Evolutionary conservation across 92 coral and sea anemone genomes (phyloP), one percentile per base, ranked within the genome.

Genomic region (Desmophyllum pertusum): DNA sequence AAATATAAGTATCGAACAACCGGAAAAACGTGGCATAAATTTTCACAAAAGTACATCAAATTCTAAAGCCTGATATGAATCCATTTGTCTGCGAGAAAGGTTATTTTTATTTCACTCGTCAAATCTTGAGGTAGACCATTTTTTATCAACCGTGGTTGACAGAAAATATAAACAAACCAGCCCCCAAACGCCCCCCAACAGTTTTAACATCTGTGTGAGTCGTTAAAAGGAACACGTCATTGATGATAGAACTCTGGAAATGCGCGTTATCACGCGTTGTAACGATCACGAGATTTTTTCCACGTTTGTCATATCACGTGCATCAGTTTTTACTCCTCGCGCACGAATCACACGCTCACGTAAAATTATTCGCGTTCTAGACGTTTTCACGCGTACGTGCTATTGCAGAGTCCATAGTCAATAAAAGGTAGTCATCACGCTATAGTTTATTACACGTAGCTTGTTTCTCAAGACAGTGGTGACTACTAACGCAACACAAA

Each of bases 241-340:
- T 25, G 30, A 31, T 15, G 25, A 10, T n/a, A 15, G 5, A 5
- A 27, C 6, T 2, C 29, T 0, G 6, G 13, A 14, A 21, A 63
- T 38, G 73, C 57, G 42, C 3, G 40, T 62, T 62, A 40, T 27
- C 62, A 78, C 38, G 83, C 36, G 62, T 67, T 78, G 38, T 25
- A 18, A 27, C 72, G 57, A 41, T 25, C 57, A 78, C 57, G 40
- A 36, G 68, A 76, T 35, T 53, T 59, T 57, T 57, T 53, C 6
- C 68, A 25, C n/a, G 62, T 55, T 25, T 76, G 80, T 55, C 51
- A 23, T n/a, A 76, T 78, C 57, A 29, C 82, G 82, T 62, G 81
- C 36, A 63, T 18, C 10, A 17, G 14, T 17, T 41, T 9, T 45
- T n/a, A 27, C 17, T 75, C 48, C 42, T 37, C 73, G 42, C 73